Conservation (phyloP, 2,113 vertebrate species). For the Silurus meridionalis region DNA sequence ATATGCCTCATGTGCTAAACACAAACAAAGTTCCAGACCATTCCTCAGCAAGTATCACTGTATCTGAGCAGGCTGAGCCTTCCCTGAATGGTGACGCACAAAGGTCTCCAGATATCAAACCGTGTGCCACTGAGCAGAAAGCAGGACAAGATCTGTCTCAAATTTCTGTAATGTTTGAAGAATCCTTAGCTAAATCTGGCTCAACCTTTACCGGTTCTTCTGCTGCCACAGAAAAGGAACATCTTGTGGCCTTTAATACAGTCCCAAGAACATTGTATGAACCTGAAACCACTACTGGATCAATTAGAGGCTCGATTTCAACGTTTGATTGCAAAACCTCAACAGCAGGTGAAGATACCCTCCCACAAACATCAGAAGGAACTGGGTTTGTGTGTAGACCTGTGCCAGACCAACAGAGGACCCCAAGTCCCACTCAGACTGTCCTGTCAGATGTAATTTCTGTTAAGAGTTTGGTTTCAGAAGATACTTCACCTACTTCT, state of each 20-base stretch:
- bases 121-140: background rate
- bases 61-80: slow-evolving; percentile 1
- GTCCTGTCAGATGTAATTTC: slow-evolving; percentile 2
- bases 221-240: slow-evolving; percentile 10
- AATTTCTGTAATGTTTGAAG: background rate
- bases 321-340: slow-evolving; percentile 55
- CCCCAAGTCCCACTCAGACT: background rate
- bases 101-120: background rate
- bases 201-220: background rate
- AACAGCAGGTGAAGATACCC: slow-evolving; percentile 1
- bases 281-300: slow-evolving; percentile 11
- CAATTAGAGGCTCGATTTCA: slow-evolving; percentile 66
- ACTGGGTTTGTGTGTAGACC: background rate
- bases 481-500: slow-evolving; percentile 5
- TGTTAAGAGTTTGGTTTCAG: slow-evolving; percentile 13
- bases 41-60: background rate
- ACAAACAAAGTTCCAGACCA: background rate
- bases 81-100: background rate
- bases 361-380: slow-evolving; percentile 18
- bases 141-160: slow-evolving; percentile 9
- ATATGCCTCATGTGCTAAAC: slow-evolving; percentile 15
- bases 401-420: background rate
- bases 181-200: background rate
- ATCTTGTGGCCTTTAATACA: slow-evolving; percentile 19
- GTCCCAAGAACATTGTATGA: slow-evolving; percentile 43